Conservation (phyloP, 2,113 vertebrate species). For the Osmerus eperlanus region DNA sequence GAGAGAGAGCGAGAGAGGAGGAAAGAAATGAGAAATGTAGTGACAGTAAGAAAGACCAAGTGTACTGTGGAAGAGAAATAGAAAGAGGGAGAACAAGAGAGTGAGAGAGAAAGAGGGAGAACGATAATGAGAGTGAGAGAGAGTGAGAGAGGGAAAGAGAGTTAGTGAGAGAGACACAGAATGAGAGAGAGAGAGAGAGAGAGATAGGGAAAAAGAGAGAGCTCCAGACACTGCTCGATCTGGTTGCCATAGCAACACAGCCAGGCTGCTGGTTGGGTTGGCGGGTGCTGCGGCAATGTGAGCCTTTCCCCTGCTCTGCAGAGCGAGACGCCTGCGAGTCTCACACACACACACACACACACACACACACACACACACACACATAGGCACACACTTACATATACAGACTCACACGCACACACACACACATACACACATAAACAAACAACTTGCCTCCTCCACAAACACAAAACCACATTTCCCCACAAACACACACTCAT, state of each 20-base stretch:
- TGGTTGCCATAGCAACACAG: slow-evolving; percentile 78
- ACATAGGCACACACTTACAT: slow-evolving; percentile 28
- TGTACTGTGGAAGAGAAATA: slow-evolving; percentile 6
- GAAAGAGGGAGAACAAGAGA: slow-evolving; percentile 13
- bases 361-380: slow-evolving; percentile 12
- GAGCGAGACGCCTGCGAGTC: slow-evolving; percentile 64
- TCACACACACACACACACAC: slow-evolving; percentile 43
- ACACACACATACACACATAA: slow-evolving; percentile 2
- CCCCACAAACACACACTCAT: slow-evolving; percentile 35
- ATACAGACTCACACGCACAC: slow-evolving; percentile 43
- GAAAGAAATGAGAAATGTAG: slow-evolving; percentile 36
- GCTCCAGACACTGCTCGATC: slow-evolving; percentile 73
- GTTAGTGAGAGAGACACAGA: slow-evolving; percentile 33
- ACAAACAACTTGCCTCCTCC: slow-evolving; percentile 46
- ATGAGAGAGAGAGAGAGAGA: slow-evolving; percentile 35
- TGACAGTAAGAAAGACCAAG: slow-evolving; percentile 29
- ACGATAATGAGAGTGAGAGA: neutral
- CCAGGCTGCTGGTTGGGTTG: slow-evolving; percentile 71
- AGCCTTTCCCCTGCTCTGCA: slow-evolving; percentile 66
- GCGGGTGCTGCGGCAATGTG: slow-evolving; percentile 72
- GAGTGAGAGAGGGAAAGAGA: slow-evolving; percentile 12
- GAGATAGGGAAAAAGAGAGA: slow-evolving; percentile 35
- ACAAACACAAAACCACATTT: slow-evolving; percentile 51
- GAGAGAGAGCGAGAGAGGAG: slow-evolving; percentile 22
- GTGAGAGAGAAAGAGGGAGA: neutral